These are phyloP conservation scores for Geotrupes spiniger DNA, from an alignment of 2,888 invertebrate species.

Conservation along the genomic window DNA sequence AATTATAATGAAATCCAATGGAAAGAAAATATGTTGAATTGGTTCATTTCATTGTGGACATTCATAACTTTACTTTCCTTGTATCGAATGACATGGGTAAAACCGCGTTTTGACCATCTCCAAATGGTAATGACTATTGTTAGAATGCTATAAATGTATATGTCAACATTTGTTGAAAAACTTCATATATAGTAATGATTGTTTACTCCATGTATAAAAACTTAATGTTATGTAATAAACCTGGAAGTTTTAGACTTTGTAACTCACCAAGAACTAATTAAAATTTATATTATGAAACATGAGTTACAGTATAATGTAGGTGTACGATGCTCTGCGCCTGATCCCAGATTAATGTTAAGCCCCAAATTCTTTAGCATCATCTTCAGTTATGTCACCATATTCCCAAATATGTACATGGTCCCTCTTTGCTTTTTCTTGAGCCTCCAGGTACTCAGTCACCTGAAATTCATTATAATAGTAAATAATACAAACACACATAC, in stretches of 20 bases:
- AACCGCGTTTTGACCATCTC: too few relatives aligned
- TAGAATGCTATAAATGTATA: constrained; percentile 24
- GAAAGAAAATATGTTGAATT: too few relatives aligned
- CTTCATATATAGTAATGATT: constrained; percentile 3
- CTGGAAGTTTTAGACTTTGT: constrained; percentile 1
- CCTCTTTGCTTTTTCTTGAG: constrained; percentile 83
- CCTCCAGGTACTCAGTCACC: constrained; percentile 76
- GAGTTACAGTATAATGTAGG: constrained; percentile 23
- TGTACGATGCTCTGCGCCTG: constrained; percentile 21
- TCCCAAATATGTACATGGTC: constrained; percentile 91
- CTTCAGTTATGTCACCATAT: constrained; percentile 97
- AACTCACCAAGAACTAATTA: constrained; percentile 18
- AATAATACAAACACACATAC: background rate
- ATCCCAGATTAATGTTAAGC: constrained; percentile 21
- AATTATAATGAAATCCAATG: too few relatives aligned
- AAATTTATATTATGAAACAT: constrained; percentile 18
- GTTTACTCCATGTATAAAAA: constrained; percentile 2
- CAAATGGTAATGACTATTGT: too few relatives aligned
- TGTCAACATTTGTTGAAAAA: constrained; percentile 29
- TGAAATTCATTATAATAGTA: constrained; percentile 47
- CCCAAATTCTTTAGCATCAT: constrained; percentile 78
- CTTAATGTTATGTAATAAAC: background rate
- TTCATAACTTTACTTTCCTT: too few relatives aligned
- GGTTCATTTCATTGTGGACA: too few relatives aligned
- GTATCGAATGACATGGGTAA: too few relatives aligned